Evolutionary conservation across 2,888 invertebrate species (phyloP), one percentile per base, ranked within the genome.

Genomic region (Drosophila anomalata): DNA sequence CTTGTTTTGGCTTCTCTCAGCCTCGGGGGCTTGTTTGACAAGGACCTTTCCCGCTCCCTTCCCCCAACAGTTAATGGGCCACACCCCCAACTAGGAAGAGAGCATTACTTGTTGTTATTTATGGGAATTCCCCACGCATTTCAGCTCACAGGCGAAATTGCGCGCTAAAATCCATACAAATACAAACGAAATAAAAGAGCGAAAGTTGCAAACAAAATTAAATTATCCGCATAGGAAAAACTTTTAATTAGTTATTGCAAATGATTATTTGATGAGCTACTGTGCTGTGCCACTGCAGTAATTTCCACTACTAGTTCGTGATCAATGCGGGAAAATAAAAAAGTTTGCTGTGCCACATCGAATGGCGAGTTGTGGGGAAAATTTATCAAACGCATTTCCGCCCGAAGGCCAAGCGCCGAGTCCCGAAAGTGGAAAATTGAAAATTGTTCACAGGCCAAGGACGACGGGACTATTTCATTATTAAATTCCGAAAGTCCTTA

Each of bases 381-480:
- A 87, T 84, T 87, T 87, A 84, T 84, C 85, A 84, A 81, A 69
- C 69, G 72, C 72, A 71, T 55, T 65, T 66, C 48, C 41, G 46
- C 55, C 72, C 73, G 54, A 66, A 73, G 54, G 73, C 55, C 58
- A 53, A 53, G 36, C 68, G 73, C 71, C 56, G 59, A 53, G 33
- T 70, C 71, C 73, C 58, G 66, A 77, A 73, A 78, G 76, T 78
- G 76, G 70, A 80, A 81, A 84, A 84, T 80, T 76, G 77, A 57
- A 78, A 82, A 81, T 84, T 71, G 70, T 80, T 80, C 47, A 67
- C 62, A 63, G 71, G 66, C 67, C 65, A 73, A 73, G 71, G 66
- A 71, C 62, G 72, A 60, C 20, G 17, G 41, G 88, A 83, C 88
- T 88, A 83, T 83, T 83, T 88, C 83, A 86, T 83, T 83, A 83